These are phyloP conservation scores for Palloptera scutellata DNA, from an alignment of 2,888 invertebrate species.

Conservation along the genomic window DNA sequence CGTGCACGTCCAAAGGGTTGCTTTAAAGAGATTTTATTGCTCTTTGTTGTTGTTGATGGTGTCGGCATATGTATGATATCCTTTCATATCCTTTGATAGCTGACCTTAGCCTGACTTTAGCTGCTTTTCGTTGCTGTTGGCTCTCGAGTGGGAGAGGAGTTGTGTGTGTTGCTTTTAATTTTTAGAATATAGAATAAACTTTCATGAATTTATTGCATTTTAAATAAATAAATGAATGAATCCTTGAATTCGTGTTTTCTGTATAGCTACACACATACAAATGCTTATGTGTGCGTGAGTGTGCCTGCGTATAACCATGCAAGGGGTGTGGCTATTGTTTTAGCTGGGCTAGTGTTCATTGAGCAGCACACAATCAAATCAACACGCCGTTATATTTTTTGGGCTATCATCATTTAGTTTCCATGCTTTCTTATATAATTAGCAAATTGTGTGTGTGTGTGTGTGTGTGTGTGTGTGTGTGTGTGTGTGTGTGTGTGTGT, in stretches of 20 bases:
- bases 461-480: not conserved
- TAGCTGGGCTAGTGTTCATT: too few species aligned
- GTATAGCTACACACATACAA: not conserved
- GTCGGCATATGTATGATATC: not conserved
- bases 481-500: not conserved
- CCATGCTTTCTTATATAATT: too few species aligned
- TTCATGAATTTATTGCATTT: slow-evolving; percentile 60
- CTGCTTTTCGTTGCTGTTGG: slow-evolving; percentile 6
- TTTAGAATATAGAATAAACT: slow-evolving; percentile 55
- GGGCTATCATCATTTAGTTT: too few species aligned
- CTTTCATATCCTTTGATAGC: slow-evolving; percentile 26
- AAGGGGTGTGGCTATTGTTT: too few species aligned
- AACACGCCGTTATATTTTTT: slow-evolving; percentile 30
- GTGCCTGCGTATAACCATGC: too few species aligned
- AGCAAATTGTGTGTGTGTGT: not conserved
- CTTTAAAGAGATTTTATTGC: slow-evolving; percentile 26
- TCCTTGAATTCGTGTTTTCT: slow-evolving; percentile 16
- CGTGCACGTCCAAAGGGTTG: too few species aligned
- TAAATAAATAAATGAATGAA: slow-evolving; percentile 56
- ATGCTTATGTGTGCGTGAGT: not conserved
- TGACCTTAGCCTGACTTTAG: slow-evolving; percentile 32
- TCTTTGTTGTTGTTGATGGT: slow-evolving; percentile 1
- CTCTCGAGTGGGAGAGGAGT: not conserved
- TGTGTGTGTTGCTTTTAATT: slow-evolving; percentile 48
- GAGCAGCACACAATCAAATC: slow-evolving; percentile 35